Conservation (phyloP, 2,888 invertebrate species). For the Trissoscelio sp. region DNA sequence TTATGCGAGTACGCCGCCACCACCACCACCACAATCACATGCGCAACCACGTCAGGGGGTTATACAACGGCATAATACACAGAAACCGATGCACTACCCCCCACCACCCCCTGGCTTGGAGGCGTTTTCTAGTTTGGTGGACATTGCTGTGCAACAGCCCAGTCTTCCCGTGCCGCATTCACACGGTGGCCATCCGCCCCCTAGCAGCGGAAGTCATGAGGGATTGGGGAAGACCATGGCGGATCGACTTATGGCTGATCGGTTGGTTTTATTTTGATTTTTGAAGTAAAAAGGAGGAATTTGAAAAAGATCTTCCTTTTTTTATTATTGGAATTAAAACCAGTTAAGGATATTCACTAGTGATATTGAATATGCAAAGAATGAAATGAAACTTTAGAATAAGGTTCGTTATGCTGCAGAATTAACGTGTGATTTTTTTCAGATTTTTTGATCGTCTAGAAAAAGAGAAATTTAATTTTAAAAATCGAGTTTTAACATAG, state of each 20-base stretch:
- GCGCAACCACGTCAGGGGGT: conserved; percentile 87
- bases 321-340: too few species aligned
- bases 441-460: too few species aligned
- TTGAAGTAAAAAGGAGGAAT: too few species aligned
- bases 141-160: conserved; percentile 96
- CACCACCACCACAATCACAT: conserved; percentile 84
- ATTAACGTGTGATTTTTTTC: too few species aligned
- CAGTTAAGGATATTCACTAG: too few species aligned
- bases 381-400: too few species aligned
- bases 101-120: conserved; percentile 89
- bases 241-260: conserved; percentile 80
- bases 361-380: too few species aligned
- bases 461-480: too few species aligned
- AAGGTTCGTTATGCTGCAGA: too few species aligned
- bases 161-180: conserved; percentile 91
- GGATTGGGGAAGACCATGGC: conserved; percentile 85
- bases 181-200: conserved; percentile 73
- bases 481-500: too few species aligned
- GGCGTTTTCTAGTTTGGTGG: conserved; percentile 94
- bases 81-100: conserved; percentile 84
- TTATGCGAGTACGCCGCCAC: conserved; percentile 82
- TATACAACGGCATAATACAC: conserved; percentile 89
- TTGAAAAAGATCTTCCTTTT: too few species aligned
- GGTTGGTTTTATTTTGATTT: conserved; percentile 66
- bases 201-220: conserved; percentile 83